Base-by-base conservation (phyloP, 2,797 vertebrate species). In the Mico argentatus region DNA sequence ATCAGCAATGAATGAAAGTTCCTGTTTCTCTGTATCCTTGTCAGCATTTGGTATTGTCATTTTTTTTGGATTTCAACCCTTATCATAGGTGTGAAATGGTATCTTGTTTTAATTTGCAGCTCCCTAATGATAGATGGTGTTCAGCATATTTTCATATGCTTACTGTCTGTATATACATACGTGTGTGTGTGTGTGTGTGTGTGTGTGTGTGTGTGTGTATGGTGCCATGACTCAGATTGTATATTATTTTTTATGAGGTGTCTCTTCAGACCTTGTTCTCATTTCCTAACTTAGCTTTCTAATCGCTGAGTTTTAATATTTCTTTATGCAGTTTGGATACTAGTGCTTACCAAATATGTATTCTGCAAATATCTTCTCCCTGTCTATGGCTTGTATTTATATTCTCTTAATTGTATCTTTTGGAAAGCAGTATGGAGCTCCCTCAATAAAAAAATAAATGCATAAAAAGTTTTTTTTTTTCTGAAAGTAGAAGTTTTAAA, bases 41-140 rank as follows among this genome's bases (percentile, higher is more conserved):
- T 7, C 55, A 90, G 39, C 75, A 77, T 72, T 91, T 72, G 41
- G 27, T 83, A 44, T n/a, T 70, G 26, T 46, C 55, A 61, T 61
- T 26, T 27, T 87, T 76, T 91, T 52, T 76, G 67, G 55, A 81
- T 87, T 90, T 81, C 30, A 77, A 39, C n/a, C 64, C 87, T 76
- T 94, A 11, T 87, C 64, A 67, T 73, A 86, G 57, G 19, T 59
- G 22, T 24, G 0, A 22, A 39, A 13, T 36, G 7, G 4, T 81
- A 94, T 57, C 46, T 95, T 41, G 22, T 41, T 90, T 90, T 82
- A 76, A 67, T 91, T 67, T 87, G 77, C n/a, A 77, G 55, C 75
- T 90, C 64, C 20, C 13, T 79, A 90, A 75, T 55, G 12, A 93
- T 9, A 50, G 77, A 72, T 36, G 5, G 81, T 33, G 12, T 39